Evolutionary conservation across 2,888 invertebrate genomes (phyloP).

Genomic region (Lithophane ornitopus): DNA sequence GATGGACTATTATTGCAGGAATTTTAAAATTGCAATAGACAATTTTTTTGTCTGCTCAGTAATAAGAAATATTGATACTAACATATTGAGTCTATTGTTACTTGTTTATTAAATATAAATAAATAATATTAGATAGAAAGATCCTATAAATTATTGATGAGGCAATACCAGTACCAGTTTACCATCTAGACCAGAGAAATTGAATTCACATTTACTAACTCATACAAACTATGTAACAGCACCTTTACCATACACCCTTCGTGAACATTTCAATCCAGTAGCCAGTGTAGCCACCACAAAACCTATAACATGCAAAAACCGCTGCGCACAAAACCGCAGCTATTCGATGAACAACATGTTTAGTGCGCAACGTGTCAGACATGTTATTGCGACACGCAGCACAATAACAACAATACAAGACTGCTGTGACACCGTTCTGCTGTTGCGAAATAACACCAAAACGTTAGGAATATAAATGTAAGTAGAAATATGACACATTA

Average conservation of each 20-base stretch:
- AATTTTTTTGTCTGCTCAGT: not conserved
- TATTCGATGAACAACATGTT: conserved; percentile 36
- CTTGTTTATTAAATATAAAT: too few species aligned
- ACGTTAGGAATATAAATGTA: conserved; percentile 8
- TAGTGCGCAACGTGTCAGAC: conserved; percentile 36
- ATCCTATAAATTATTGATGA: not conserved
- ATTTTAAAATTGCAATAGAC: accelerated
- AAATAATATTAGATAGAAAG: too few species aligned
- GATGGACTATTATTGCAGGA: not conserved
- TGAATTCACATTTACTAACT: not conserved
- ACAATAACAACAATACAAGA: conserved; percentile 52
- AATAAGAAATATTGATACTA: not conserved
- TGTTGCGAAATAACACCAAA: conserved; percentile 38
- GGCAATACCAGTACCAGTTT: not conserved
- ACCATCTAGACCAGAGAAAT: not conserved
- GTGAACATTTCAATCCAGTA: conserved; percentile 22
- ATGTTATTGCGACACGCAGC: conserved; percentile 46
- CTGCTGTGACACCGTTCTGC: conserved; percentile 42
- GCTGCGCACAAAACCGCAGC: conserved; percentile 1
- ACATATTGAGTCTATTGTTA: too few species aligned
- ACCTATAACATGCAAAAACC: conserved; percentile 7
- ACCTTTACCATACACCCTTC: too few species aligned
- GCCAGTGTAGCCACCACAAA: not conserved
- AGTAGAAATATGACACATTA: conserved; percentile 16
- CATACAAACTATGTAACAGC: not conserved